Conservation (phyloP, 2,113 vertebrate genomes). For the Monarcha castaneiventris region DNA sequence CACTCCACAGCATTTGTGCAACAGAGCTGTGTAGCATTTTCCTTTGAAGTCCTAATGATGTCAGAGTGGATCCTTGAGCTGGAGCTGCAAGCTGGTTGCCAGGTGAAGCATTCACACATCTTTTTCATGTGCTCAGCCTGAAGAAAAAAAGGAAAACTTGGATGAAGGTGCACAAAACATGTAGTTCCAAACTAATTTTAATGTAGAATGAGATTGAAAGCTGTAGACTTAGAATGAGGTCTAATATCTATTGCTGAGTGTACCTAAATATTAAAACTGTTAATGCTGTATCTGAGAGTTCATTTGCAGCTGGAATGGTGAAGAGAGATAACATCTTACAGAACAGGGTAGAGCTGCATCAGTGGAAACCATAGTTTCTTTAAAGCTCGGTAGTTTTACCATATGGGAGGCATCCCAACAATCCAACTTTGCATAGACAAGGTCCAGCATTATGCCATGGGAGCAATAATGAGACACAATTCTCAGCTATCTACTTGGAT, state of each 20-base stretch:
- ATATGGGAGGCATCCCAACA: background rate
- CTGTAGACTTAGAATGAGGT: background rate
- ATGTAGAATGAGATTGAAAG: background rate
- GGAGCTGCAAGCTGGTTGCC: background rate
- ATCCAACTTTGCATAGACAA: background rate
- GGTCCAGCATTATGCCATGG: background rate
- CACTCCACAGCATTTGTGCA: background rate
- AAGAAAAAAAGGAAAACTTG: background rate
- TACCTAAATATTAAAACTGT: background rate
- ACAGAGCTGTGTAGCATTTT: background rate
- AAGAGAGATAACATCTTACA: background rate
- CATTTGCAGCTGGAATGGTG: background rate
- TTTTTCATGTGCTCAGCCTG: background rate
- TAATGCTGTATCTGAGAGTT: background rate
- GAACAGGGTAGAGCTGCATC: background rate
- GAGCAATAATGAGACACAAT: background rate
- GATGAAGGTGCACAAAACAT: background rate
- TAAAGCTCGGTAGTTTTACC: background rate
- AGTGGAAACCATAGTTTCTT: background rate
- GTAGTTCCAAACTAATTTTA: background rate
- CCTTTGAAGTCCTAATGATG: conserved; percentile 21
- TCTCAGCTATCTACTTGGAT: background rate
- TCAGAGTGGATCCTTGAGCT: background rate
- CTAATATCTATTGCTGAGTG: background rate
- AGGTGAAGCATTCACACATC: background rate